Percentiles rank a stretch among this genome's conserved stretches.
These are phyloP conservation scores for Mycetomoellerius zeteki DNA, from an alignment of 1,140 invertebrate species.

Conservation along the genomic window DNA sequence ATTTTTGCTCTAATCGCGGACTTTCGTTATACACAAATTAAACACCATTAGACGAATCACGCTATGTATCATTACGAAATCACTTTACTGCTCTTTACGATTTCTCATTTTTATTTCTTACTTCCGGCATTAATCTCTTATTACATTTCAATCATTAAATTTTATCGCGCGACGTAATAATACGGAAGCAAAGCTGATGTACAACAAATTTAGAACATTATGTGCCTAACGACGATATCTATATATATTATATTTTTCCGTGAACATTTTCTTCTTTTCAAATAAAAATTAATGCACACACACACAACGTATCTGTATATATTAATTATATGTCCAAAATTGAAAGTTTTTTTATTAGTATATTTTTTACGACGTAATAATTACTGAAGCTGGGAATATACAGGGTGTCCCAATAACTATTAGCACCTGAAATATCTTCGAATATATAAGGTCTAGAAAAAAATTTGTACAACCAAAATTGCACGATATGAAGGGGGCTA, in stretches of 20 bases:
- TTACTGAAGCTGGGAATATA: neutral
- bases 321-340: neutral
- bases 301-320: neutral
- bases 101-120: constrained; percentile 12
- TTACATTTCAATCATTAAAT: constrained; percentile 18
- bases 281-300: neutral
- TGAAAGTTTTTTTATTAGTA: neutral
- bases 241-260: neutral
- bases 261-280: neutral
- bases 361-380: neutral
- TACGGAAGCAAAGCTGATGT: neutral
- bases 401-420: too few species aligned
- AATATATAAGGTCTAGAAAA: too few species aligned
- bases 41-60: constrained; percentile 17
- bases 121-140: constrained; percentile 50
- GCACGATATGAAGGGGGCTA: too few species aligned
- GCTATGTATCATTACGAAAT: constrained; percentile 20
- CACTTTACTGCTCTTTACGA: constrained; percentile 4
- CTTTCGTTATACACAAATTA: neutral
- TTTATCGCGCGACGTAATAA: constrained; percentile 14
- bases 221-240: neutral
- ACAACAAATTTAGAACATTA: constrained; percentile 12
- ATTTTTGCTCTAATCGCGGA: neutral
- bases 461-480: too few species aligned
- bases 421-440: too few species aligned